These are phyloP conservation scores for Anarsia innoxiella DNA, from an alignment of 2,888 invertebrate genomes.

Conservation along the genomic window DNA sequence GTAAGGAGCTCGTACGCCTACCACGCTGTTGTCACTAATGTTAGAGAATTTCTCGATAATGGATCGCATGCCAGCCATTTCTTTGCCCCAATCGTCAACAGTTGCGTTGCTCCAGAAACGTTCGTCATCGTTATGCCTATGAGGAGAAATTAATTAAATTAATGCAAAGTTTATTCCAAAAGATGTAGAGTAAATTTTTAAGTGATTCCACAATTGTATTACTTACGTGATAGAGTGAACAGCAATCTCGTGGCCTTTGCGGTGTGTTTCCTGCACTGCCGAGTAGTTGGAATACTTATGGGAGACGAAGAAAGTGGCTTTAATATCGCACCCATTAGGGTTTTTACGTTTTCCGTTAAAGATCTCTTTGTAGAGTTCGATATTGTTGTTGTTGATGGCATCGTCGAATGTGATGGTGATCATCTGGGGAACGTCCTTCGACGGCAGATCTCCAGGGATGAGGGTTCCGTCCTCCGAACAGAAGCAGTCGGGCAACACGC, in stretches of 20 bases:
- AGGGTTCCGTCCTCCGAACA: slow-evolving; percentile 94
- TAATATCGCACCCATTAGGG: slow-evolving; percentile 95
- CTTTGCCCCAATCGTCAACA: slow-evolving; percentile 94
- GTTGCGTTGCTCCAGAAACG: slow-evolving; percentile 95
- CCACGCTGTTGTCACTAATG: slow-evolving; percentile 92
- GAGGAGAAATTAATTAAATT: too few relatives aligned
- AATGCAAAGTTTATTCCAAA: too few relatives aligned
- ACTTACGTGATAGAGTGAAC: slow-evolving; percentile 95
- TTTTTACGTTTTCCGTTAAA: slow-evolving; percentile 92
- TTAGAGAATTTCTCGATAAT: slow-evolving; percentile 93
- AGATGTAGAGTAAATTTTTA: too few relatives aligned
- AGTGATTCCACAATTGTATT: too few relatives aligned
- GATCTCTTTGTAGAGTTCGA: slow-evolving; percentile 93
- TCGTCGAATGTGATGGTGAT: slow-evolving; percentile 96
- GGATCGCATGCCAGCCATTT: slow-evolving; percentile 95
- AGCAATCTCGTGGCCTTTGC: slow-evolving; percentile 94
- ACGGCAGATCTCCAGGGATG: slow-evolving; percentile 88
- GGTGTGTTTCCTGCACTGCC: slow-evolving; percentile 92
- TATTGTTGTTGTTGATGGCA: slow-evolving; percentile 96
- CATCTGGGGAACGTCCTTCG: slow-evolving; percentile 94
- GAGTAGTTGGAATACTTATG: slow-evolving; percentile 96
- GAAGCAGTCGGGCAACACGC: slow-evolving; percentile 93
- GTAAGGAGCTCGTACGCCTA: slow-evolving; percentile 93
- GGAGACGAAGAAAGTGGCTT: slow-evolving; percentile 92
- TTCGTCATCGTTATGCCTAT: slow-evolving; percentile 93